Evolutionary conservation across 2,888 invertebrate species (phyloP), one percentile per base, ranked within the genome.

Genomic region (Lysandra coridon): DNA sequence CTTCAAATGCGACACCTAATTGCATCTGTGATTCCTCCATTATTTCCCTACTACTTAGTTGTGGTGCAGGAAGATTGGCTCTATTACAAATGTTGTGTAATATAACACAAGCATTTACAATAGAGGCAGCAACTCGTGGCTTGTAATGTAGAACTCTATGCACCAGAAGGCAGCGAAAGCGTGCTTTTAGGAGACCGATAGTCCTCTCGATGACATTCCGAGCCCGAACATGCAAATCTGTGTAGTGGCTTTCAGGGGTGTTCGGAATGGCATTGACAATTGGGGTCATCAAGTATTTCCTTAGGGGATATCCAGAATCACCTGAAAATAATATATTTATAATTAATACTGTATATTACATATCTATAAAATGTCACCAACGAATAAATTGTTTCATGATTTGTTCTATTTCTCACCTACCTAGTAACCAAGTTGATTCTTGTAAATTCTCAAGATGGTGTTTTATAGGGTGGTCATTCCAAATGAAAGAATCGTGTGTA

Each of bases 181-280:
- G 80, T 73, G 81, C 81, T 75, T 81, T 82, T 1, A 82, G 79
- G 74, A 81, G 69, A 4, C 81, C 81, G 74, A 82, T 82, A 37
- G 82, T 79, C 10, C 80, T 37, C 49, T 82, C 80, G 4, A 82
- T 76, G 5, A 49, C 79, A 78, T 79, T 80, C 33, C 82, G 30
- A 14, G 79, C 44, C 12, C 49, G 17, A 3, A 79, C 62, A 79
- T 80, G 79, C 12, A 79, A 14, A 4, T 82, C 4, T 1, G 73
- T 78, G 60, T 79, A 80, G 53, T 80, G 30, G 60, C 33, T 44
- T 10, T 80, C 80, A n/a, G 80, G 80, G 6, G 80, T 78, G 12
- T 78, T 73, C 30, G 79, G 75, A 30, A 23, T n/a, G 0, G 78
- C 74, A 77, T 79, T 37, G 7, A 80, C 12, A 7, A 79, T 78